These are phyloP conservation scores for Eupithecia tripunctaria DNA, from an alignment of 2,888 invertebrate genomes.

Conservation along the genomic window DNA sequence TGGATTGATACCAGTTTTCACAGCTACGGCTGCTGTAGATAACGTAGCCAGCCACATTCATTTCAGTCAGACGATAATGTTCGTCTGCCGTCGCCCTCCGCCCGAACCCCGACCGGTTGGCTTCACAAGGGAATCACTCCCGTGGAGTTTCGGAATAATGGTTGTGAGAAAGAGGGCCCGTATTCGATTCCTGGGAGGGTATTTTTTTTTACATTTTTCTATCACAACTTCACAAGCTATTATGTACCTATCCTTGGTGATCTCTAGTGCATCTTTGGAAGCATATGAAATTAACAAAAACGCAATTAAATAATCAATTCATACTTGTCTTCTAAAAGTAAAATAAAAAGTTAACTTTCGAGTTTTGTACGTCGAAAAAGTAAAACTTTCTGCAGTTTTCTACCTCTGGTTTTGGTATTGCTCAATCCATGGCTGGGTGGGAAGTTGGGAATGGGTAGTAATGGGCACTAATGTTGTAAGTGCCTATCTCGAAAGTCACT, in stretches of 20 bases:
- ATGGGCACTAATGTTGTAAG: not conserved
- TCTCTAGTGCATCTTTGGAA: not conserved
- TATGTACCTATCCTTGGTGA: not conserved
- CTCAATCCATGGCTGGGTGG: not conserved
- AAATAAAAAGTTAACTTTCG: not conserved
- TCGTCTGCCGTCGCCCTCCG: not conserved
- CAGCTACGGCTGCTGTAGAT: conserved; percentile 14
- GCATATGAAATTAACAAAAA: not conserved
- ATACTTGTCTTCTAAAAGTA: not conserved
- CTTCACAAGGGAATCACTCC: conserved; percentile 18
- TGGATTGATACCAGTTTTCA: conserved; percentile 19
- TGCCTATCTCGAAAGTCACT: not conserved
- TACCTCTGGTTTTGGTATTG: not conserved
- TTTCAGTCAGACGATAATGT: conserved; percentile 19
- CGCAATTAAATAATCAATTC: not conserved
- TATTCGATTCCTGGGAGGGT: conserved; percentile 10
- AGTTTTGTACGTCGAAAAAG: not conserved
- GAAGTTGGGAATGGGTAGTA: not conserved
- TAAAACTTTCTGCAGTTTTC: not conserved
- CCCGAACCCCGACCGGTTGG: conserved; percentile 20
- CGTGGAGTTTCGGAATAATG: conserved; percentile 20
- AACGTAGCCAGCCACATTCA: conserved; percentile 18
- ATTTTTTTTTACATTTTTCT: not conserved
- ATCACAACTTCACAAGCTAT: not conserved
- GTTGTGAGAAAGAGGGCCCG: conserved; percentile 7